Evolutionary conservation across 2,113 vertebrate species (phyloP), one percentile per base, ranked within the genome.

Genomic region (Gyps fulvus): DNA sequence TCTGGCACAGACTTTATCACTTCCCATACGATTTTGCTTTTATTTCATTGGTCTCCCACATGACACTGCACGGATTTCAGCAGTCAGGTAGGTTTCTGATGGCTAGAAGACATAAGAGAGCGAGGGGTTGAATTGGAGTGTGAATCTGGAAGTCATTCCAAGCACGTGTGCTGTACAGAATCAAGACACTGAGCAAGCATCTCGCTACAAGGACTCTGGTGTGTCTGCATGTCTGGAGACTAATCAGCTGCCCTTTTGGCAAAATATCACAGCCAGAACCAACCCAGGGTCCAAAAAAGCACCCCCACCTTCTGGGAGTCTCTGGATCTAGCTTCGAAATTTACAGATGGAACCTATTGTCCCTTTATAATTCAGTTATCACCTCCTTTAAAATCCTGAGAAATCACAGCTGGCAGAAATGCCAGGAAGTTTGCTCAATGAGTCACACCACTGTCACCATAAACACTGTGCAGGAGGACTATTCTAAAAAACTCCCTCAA

Each of bases 341-440:
- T 58, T 59, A 82, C 40, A 94, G 74, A 79, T 85, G 70, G 73
- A 90, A 84, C 54, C 77, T 55, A 54, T 26, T 9, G 4, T 82
- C 81, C 87, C 69, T 89, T 87, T 93, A 82, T 87, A 96, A 92
- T 69, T 92, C 81, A 74, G 36, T 87, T 86, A 95, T 80, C 89
- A 77, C 61, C 89, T 92, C 77, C 77, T 89, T 91, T 69, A 91
- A 91, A 95, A 78, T 61, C 83, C 82, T 26, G 45, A 95, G 91
- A 81, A 95, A 91, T 93, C 77, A 87, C 49, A 89, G 83, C 94
- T 95, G 92, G 78, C 87, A 95, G 83, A 94, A 93, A 83, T 25
- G 36, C 74, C 92, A 92, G 47, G 38, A 92, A 86, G 88, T 77
- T 89, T 93, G 86, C 23, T 77, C 77, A 89, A 8, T 94, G 93